phyloP scores from a whole-genome alignment of 2,888 invertebrate genomes.

The Caenorhabditis sinica region DNA sequence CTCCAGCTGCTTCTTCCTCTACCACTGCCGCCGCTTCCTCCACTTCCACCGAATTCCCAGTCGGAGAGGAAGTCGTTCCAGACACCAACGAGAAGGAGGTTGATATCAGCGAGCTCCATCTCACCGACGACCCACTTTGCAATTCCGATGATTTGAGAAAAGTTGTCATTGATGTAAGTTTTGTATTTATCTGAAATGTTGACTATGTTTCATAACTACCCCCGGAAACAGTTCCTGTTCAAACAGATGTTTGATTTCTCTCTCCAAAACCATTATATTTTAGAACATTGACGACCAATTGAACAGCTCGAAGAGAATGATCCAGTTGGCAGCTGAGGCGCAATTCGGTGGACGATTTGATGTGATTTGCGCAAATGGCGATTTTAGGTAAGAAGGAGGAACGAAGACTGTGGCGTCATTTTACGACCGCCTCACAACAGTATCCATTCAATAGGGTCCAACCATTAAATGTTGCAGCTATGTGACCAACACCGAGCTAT shows the following conservation, averaged over 20 bases:
- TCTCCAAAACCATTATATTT: slow-evolving; percentile 17
- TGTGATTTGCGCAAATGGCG: slow-evolving; percentile 80
- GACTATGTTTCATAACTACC: background rate
- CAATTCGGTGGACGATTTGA: slow-evolving; percentile 82
- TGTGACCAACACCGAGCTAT: slow-evolving; percentile 83
- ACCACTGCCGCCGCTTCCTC: slow-evolving; percentile 30
- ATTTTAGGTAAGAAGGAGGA: slow-evolving; percentile 76
- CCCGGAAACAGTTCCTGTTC: background rate
- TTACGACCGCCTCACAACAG: slow-evolving; percentile 39
- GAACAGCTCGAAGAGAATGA: slow-evolving; percentile 81
- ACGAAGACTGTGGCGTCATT: slow-evolving; percentile 30
- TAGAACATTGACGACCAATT: slow-evolving; percentile 82
- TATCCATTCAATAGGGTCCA: slow-evolving; percentile 22
- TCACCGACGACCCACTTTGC: slow-evolving; percentile 82
- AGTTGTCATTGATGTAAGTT: slow-evolving; percentile 77
- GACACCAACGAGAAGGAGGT: slow-evolving; percentile 70
- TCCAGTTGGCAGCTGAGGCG: slow-evolving; percentile 82
- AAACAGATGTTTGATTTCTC: slow-evolving; percentile 21
- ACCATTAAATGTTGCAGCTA: slow-evolving; percentile 71
- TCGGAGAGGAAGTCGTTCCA: slow-evolving; percentile 66
- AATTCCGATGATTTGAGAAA: slow-evolving; percentile 81
- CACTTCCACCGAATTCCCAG: slow-evolving; percentile 56
- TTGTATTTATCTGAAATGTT: background rate
- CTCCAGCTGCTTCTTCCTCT: slow-evolving; percentile 21
- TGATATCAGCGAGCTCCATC: slow-evolving; percentile 76